Base-by-base conservation (phyloP, 2,797 vertebrate species). In the Melopsittacus undulatus region DNA sequence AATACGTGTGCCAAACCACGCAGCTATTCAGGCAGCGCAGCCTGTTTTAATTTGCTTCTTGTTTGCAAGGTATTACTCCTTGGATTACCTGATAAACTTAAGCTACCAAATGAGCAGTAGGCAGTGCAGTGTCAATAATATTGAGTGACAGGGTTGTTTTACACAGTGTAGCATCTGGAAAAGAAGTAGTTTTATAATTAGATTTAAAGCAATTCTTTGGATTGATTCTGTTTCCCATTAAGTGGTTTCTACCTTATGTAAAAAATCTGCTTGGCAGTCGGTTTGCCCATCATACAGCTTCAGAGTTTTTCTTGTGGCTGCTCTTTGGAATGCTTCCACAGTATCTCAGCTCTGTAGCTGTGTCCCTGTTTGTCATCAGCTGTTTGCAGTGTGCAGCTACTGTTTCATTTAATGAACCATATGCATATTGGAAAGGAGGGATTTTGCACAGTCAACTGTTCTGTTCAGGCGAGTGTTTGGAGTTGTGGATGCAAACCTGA, bases 141-240 rank as follows among this genome's bases (percentile, higher is more conserved):
- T 83, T 83, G 95, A 97, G 89, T 89, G 95, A 14, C 94, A 73
- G 94, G 64, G 13, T 69, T 95, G 90, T 77, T 85, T 30, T 73
- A 42, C 92, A 73, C 42, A 8, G 57, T 9, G 54, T 24, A 61
- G 48, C 0, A 6, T 32, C 81, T 89, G 76, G 43, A 85, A 40
- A 73, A 73, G 83, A 30, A 46, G 34, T 26, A 23, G 46, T 5
- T 69, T 66, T 59, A 81, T 88, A 93, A 96, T 94, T 45, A 49
- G 82, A 87, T 92, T 83, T 75, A 51, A 83, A 74, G 82, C 82
- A 9, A 9, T 36, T 66, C 68, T 10, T 42, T 27, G 62, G 72
- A 79, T 91, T 43, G 90, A 81, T 54, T 45, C 40, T 19, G 43
- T 18, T 70, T 77, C 70, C 79, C 87, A 66, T 95, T 78, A 87